A percentile compares a stretch with the other conserved stretches of the same genome.
phyloP scores from a whole-genome alignment of 1,140 invertebrate species.

The Lepidurus packardi region DNA sequence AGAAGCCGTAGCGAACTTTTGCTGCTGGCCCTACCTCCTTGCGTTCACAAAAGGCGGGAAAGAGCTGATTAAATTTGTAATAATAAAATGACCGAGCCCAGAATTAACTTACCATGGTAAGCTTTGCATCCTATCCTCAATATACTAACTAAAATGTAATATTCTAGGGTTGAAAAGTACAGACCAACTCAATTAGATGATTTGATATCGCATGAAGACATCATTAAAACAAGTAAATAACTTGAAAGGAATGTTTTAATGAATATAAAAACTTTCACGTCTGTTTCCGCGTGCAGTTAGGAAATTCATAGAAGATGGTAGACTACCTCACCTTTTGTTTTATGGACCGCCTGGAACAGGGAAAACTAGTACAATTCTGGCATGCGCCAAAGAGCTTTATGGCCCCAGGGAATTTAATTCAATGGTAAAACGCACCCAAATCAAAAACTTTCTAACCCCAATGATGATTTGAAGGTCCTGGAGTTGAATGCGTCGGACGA shows the following conservation, averaged over 20 bases:
- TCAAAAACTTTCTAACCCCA: slow-evolving; percentile 30
- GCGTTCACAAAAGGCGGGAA: neutral
- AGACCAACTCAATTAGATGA: slow-evolving; percentile 84
- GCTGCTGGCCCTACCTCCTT: neutral
- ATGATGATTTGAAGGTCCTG: slow-evolving; percentile 55
- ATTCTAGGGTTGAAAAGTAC: slow-evolving; percentile 94
- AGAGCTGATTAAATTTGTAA: neutral
- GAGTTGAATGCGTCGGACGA: slow-evolving; percentile 99
- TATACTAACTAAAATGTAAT: slow-evolving; percentile 37
- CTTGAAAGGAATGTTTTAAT: slow-evolving; percentile 29
- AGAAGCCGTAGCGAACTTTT: neutral
- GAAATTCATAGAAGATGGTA: slow-evolving; percentile 85
- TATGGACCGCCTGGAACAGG: slow-evolving; percentile 99
- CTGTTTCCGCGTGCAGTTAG: slow-evolving; percentile 63
- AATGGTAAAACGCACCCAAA: slow-evolving; percentile 59
- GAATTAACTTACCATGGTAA: slow-evolving; percentile 32
- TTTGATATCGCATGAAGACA: slow-evolving; percentile 94
- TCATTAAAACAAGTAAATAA: slow-evolving; percentile 86
- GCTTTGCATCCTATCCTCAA: slow-evolving; percentile 25
- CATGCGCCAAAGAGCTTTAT: slow-evolving; percentile 91
- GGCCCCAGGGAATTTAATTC: slow-evolving; percentile 76
- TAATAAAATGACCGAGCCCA: neutral
- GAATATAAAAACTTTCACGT: slow-evolving; percentile 28
- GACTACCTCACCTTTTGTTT: slow-evolving; percentile 91
- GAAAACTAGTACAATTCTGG: slow-evolving; percentile 96